A percentile compares a stretch with the other conserved stretches of the same genome.
These are phyloP conservation scores for Chalcosyrphus nemorum DNA, from an alignment of 2,888 invertebrate genomes.

Conservation along the genomic window DNA sequence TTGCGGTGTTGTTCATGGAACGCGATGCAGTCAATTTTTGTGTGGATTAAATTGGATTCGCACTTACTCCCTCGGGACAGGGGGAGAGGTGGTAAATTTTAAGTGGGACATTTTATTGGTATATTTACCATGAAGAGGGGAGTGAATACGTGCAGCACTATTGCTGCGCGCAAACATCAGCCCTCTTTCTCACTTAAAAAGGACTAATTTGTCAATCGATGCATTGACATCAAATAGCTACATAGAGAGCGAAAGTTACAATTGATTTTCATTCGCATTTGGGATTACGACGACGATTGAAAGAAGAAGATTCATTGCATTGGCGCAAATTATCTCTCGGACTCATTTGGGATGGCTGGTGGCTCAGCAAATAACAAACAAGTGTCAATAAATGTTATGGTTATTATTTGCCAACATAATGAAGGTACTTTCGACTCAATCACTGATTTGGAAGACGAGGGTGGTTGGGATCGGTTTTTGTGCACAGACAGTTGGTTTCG, in stretches of 20 bases:
- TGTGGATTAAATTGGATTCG: constrained; percentile 62
- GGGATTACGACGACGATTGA: too few relatives aligned
- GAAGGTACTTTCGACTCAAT: constrained; percentile 38
- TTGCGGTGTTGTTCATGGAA: constrained; percentile 50
- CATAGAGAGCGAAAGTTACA: neutral
- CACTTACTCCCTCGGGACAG: constrained; percentile 59
- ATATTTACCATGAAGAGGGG: constrained; percentile 11
- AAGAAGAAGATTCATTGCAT: constrained; percentile 28
- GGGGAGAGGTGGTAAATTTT: constrained; percentile 55
- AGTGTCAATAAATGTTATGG: constrained; percentile 47
- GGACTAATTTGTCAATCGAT: constrained; percentile 61
- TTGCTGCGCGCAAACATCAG: neutral
- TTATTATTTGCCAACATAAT: constrained; percentile 47
- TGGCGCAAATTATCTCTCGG: constrained; percentile 26
- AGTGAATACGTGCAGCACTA: constrained; percentile 27
- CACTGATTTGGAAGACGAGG: neutral
- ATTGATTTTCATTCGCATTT: constrained; percentile 46
- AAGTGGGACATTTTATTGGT: constrained; percentile 62
- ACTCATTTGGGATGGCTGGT: constrained; percentile 15
- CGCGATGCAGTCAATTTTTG: constrained; percentile 60
- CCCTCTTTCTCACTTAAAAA: constrained; percentile 17
- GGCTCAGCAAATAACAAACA: constrained; percentile 34
- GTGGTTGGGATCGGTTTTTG: neutral
- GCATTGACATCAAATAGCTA: too few relatives aligned
- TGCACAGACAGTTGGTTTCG: neutral